A percentile compares a stretch with the other conserved stretches of the same genome.
These are phyloP conservation scores for Chiloscyllium plagiosum DNA, from an alignment of 2,113 vertebrate species.

Conservation along the genomic window DNA sequence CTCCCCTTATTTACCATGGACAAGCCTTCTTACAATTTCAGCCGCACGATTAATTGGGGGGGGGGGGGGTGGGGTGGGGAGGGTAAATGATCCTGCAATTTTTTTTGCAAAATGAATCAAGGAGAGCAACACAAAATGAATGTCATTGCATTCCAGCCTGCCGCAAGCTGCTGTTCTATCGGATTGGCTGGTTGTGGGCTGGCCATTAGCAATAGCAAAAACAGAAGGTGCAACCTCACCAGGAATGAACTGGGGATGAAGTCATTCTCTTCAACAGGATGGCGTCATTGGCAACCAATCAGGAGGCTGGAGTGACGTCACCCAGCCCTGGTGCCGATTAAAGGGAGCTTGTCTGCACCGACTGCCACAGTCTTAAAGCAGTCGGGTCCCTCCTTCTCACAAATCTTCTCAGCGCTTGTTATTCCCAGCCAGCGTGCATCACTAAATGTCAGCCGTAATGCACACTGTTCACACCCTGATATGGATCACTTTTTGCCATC, in stretches of 20 bases:
- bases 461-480: neutral
- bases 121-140: neutral
- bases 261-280: slow-evolving; percentile 16
- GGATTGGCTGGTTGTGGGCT: slow-evolving; percentile 12
- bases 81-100: too few species aligned
- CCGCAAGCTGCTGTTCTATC: neutral
- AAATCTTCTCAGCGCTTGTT: neutral
- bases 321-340: slow-evolving; percentile 19
- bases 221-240: neutral
- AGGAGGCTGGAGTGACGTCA: neutral
- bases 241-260: slow-evolving; percentile 27
- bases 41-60: neutral
- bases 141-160: neutral
- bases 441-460: neutral
- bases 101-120: neutral
- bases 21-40: slow-evolving; percentile 17
- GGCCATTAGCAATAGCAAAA: slow-evolving; percentile 16
- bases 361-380: neutral
- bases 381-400: neutral
- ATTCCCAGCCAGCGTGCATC: neutral
- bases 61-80: too few species aligned
- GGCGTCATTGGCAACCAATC: slow-evolving; percentile 36
- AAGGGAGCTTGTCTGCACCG: slow-evolving; percentile 10
- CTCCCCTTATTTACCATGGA: slow-evolving; percentile 22
- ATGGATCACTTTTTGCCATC: too few species aligned